Base-by-base conservation (phyloP, 2,888 invertebrate genomes). In the Trichopoda pennipes region DNA sequence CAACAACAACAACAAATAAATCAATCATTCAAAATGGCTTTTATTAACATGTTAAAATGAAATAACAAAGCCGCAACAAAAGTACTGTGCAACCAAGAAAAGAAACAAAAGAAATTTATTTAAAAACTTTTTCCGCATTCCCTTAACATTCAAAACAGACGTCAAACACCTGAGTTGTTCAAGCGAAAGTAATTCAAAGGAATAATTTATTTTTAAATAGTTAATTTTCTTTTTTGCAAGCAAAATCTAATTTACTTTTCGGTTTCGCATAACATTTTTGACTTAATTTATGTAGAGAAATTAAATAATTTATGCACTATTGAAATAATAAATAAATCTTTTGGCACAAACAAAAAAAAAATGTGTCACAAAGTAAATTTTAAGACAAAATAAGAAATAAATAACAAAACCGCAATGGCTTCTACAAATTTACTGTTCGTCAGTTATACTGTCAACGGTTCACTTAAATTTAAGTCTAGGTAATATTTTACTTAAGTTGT, bases 271-370 rank as follows among this genome's bases (percentile, higher is more conserved):
- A 38, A 7, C n/a, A 44, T 10, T 44, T 23, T 23, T 64, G 19
- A n/a, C 14, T 35, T 49, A 35, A 49, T 64, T 32, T 49, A 64
- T 32, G 64, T 51, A 14, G 14, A 2, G 32, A 60, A 60, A 60
- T 72, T 53, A 42, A 61, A 61, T 72, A 42, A 61, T 72, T 72
- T 61, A 61, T 61, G 28, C 73, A 44, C 73, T 63, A 44, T 73
- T 21, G 53, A 32, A 28, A 28, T 16, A 19, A 55, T 16, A 19
- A 55, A 63, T 73, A 73, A 63, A 73, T 73, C 61, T 73, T 9
- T 17, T n/a, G n/a, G n/a, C n/a, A n/a, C n/a, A 64, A n/a, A 60
- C 58, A 49, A 63, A 28, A 73, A 42, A 53, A 47, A n/a, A 23
- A n/a, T n/a, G n/a, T 61, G 32, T 17, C 60, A 23, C 28, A 49